Evolutionary conservation across 2,797 vertebrate genomes (phyloP).

Genomic region (Smutsia temminckii): DNA sequence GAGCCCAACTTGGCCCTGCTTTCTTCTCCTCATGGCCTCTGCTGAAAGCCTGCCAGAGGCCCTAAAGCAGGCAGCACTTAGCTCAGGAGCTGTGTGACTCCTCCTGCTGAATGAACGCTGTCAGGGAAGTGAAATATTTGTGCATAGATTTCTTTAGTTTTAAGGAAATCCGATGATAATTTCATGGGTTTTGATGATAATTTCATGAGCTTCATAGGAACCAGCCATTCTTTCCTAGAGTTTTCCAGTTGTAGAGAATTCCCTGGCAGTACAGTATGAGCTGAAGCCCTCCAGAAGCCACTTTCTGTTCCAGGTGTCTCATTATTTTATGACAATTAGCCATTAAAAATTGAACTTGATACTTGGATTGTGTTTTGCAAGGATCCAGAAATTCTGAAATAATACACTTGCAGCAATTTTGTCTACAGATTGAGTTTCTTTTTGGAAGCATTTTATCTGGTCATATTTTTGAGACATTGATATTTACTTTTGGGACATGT

Average conservation of each 20-base stretch:
- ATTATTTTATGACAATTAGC: constrained; percentile 38
- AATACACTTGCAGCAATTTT: not conserved
- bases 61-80: not conserved
- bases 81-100: not conserved
- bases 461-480: not conserved
- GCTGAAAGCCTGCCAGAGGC: not conserved
- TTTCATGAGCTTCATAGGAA: not conserved
- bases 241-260: constrained; percentile 11
- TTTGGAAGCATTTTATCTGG: constrained; percentile 18
- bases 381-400: constrained; percentile 44
- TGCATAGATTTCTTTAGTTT: not conserved
- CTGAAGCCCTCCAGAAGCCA: not conserved
- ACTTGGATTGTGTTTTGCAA: constrained; percentile 33
- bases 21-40: not conserved
- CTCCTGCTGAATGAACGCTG: not conserved
- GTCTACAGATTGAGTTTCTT: not conserved
- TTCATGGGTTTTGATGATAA: not conserved
- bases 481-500: not conserved
- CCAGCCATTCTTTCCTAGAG: not conserved
- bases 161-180: constrained; percentile 4
- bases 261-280: not conserved
- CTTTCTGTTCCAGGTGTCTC: not conserved
- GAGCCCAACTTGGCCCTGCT: not conserved
- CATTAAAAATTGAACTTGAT: constrained; percentile 25
- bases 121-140: constrained; percentile 6